Evolutionary conservation across 2,888 invertebrate genomes (phyloP).

Genomic region (Stenolophus ochropezus): DNA sequence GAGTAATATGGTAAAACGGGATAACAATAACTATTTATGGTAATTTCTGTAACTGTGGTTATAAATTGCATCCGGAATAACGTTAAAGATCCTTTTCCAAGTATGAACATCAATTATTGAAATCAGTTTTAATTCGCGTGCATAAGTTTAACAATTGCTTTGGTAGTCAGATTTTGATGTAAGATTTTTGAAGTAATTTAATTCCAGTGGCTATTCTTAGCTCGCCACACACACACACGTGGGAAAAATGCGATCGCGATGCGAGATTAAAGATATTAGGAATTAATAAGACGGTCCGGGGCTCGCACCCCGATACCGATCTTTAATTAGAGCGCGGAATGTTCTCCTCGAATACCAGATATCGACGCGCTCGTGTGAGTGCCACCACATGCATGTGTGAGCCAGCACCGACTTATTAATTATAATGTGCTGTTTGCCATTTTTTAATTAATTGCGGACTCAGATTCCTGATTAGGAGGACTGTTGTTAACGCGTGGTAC

Average conservation of each 20-base stretch:
- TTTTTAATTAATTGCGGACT: constrained; percentile 43
- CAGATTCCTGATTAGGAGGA: constrained; percentile 25
- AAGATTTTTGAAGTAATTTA: background rate
- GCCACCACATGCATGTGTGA: background rate
- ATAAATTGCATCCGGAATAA: no score
- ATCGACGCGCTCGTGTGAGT: background rate
- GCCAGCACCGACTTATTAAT: constrained; percentile 27
- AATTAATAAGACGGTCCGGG: constrained; percentile 40
- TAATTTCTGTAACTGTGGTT: no score
- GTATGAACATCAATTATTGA: no score
- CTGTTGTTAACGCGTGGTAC: constrained; percentile 24
- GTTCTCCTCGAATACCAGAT: constrained; percentile 36
- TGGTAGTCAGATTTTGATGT: no score
- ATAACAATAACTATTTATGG: no score
- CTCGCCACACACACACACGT: constrained; percentile 2
- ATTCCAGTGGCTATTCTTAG: background rate
- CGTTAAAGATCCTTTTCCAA: no score
- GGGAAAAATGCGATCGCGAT: constrained; percentile 39
- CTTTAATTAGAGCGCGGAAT: constrained; percentile 43
- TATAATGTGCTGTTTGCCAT: constrained; percentile 39
- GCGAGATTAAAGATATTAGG: constrained; percentile 43
- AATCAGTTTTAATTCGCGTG: no score
- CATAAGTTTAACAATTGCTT: no score
- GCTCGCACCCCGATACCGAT: constrained; percentile 32
- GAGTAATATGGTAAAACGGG: no score